Percentiles rank a stretch among this genome's conserved stretches.
These are phyloP conservation scores for Lacerta viridis DNA, from an alignment of 2,797 vertebrate genomes.

Conservation along the genomic window DNA sequence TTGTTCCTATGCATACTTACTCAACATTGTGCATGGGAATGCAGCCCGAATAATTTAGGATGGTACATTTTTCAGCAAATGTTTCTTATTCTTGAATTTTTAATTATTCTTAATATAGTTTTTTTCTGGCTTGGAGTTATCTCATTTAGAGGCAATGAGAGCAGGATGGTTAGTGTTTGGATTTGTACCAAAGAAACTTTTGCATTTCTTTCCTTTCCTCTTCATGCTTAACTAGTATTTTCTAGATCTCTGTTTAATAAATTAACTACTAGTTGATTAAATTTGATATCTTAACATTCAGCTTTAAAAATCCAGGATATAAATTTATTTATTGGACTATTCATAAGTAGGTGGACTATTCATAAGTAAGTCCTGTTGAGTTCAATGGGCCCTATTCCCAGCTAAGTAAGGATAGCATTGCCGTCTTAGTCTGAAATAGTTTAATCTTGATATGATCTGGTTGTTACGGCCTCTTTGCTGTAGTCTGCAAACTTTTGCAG, in stretches of 20 bases:
- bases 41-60: not conserved
- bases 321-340: not conserved
- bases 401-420: not conserved
- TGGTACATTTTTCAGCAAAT: not conserved
- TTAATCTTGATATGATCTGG: not conserved
- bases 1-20: not conserved
- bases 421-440: not conserved
- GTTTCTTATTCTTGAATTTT: not conserved
- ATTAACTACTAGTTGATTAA: not conserved
- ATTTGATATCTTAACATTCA: not conserved
- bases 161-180: not conserved
- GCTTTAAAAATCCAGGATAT: not conserved
- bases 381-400: not conserved
- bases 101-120: not conserved
- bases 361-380: not conserved
- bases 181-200: not conserved
- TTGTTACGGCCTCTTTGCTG: not conserved
- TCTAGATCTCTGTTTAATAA: constrained; percentile 10
- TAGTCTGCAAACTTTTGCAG: not conserved
- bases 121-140: not conserved
- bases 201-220: not conserved
- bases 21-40: not conserved
- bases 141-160: not conserved
- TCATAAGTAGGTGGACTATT: not conserved
- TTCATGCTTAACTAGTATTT: not conserved